Percentiles rank a stretch among this genome's conserved stretches.
These are phyloP conservation scores for Podarcis siculus DNA, from an alignment of 2,797 vertebrate species.

Conservation along the genomic window DNA sequence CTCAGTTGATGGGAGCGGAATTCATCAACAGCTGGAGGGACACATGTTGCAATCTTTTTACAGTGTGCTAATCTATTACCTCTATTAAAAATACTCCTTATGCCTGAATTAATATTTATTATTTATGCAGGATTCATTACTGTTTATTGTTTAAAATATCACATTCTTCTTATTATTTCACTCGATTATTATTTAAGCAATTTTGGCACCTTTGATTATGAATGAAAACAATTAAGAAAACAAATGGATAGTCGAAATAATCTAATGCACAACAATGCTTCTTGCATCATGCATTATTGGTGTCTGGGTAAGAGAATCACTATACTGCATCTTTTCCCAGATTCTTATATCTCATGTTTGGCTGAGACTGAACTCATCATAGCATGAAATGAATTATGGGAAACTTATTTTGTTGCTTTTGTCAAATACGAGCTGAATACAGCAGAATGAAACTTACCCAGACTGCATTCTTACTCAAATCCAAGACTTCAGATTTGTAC, in stretches of 20 bases:
- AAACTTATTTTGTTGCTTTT: constrained; percentile 79
- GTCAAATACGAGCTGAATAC: constrained; percentile 76
- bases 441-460: constrained; percentile 64
- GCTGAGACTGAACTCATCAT: constrained; percentile 77
- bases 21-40: no score
- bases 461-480: constrained; percentile 63
- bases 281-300: constrained; percentile 68
- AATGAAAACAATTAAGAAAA: constrained; percentile 77
- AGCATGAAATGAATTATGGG: constrained; percentile 79
- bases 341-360: constrained; percentile 77
- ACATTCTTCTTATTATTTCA: no score
- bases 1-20: no score
- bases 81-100: constrained; percentile 61
- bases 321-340: constrained; percentile 75
- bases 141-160: no score
- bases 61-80: constrained; percentile 61
- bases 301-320: constrained; percentile 73
- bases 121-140: no score
- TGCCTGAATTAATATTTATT: constrained; percentile 65
- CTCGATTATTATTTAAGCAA: no score
- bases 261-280: constrained; percentile 61
- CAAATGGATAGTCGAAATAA: constrained; percentile 71
- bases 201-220: constrained; percentile 73
- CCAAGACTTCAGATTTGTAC: constrained; percentile 68
- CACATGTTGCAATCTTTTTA: no score